These are phyloP conservation scores for Indicator maculatus DNA, from an alignment of 2,113 vertebrate genomes.

Conservation along the genomic window DNA sequence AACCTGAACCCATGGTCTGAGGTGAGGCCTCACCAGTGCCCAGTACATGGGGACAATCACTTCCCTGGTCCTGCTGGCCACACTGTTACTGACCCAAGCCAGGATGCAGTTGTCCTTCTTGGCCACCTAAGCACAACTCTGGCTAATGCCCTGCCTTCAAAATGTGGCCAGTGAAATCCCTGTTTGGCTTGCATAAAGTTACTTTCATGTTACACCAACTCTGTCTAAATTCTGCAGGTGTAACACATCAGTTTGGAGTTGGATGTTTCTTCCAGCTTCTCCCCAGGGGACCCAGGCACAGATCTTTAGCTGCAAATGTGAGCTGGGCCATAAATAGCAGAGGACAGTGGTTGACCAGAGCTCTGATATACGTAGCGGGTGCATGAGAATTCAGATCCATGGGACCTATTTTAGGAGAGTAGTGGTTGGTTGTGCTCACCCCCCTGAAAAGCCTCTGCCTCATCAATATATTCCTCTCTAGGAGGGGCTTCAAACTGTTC, in stretches of 20 bases:
- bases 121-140: too few relatives aligned
- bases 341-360: fast-evolving
- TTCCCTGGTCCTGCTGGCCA: too few relatives aligned
- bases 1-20: too few relatives aligned
- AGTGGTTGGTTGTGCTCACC: not conserved
- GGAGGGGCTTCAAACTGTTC: not conserved
- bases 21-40: too few relatives aligned
- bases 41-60: too few relatives aligned
- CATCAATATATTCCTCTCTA: not conserved
- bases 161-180: not conserved
- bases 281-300: not conserved
- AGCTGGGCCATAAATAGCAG: not conserved
- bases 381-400: fast-evolving
- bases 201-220: not conserved
- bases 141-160: not conserved
- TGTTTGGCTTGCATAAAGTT: not conserved
- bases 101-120: too few relatives aligned
- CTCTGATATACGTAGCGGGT: not conserved
- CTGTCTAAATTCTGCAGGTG: not conserved
- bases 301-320: not conserved
- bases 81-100: too few relatives aligned
- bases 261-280: not conserved
- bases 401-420: not conserved
- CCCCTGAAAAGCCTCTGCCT: not conserved
- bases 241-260: not conserved